A percentile compares a stretch with the other conserved stretches of the same genome.
Conservation (phyloP, 2,797 vertebrate species). For the Anableps anableps region DNA sequence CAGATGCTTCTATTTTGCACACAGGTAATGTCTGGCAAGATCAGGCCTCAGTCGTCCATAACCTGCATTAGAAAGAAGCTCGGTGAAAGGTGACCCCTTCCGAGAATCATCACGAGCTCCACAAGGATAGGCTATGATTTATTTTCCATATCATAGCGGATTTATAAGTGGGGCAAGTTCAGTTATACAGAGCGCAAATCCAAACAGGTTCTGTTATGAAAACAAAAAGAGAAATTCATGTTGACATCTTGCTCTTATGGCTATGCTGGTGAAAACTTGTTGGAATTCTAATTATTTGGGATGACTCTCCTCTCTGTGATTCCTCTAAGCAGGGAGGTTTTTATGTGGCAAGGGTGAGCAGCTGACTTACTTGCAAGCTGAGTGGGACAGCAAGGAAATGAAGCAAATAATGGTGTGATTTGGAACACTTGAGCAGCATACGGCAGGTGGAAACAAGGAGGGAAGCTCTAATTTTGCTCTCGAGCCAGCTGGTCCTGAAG, state of each 20-base stretch:
- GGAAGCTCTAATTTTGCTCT: conserved; percentile 69
- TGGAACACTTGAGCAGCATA: conserved; percentile 70
- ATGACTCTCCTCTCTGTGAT: conserved; percentile 3
- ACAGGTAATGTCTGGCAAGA: conserved; percentile 73
- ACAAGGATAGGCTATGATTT: conserved; percentile 47
- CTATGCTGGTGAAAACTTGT: background rate
- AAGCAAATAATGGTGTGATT: conserved; percentile 73
- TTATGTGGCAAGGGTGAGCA: conserved; percentile 28
- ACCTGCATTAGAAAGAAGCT: conserved; percentile 63
- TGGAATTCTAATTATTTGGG: conserved; percentile 12
- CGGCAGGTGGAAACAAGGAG: conserved; percentile 62
- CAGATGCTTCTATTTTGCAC: conserved; percentile 71
- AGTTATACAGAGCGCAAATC: conserved; percentile 45
- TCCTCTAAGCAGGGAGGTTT: conserved; percentile 13
- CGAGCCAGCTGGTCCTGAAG: conserved; percentile 71
- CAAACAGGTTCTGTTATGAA: conserved; percentile 20
- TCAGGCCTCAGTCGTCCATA: conserved; percentile 58
- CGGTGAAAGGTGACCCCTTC: conserved; percentile 78
- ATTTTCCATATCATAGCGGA: conserved; percentile 54
- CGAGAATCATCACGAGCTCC: conserved; percentile 59
- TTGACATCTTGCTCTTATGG: conserved; percentile 13
- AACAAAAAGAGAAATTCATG: conserved; percentile 15
- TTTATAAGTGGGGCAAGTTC: conserved; percentile 39
- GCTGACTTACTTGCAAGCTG: conserved; percentile 58
- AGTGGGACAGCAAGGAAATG: conserved; percentile 70